A percentile compares a stretch with the other conserved stretches of the same genome.
These are phyloP conservation scores for Amblyraja radiata DNA, from an alignment of 2,797 vertebrate species.

Conservation along the genomic window DNA sequence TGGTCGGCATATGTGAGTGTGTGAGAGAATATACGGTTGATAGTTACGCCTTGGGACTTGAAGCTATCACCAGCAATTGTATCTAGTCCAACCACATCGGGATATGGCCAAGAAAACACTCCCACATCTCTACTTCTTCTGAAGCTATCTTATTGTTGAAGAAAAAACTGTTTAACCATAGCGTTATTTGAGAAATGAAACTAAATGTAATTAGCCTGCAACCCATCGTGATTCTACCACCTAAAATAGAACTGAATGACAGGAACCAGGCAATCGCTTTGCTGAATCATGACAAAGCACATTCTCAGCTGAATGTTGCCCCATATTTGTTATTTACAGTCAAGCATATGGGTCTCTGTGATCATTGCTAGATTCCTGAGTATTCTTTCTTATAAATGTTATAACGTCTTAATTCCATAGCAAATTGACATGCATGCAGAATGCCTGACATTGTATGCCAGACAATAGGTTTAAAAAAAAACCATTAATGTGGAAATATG, in stretches of 20 bases:
- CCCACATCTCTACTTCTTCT: neutral
- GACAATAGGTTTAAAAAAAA: neutral
- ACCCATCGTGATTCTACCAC: neutral
- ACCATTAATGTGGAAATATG: neutral
- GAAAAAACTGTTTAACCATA: too few species aligned
- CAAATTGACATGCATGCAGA: neutral
- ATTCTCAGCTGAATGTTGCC: neutral
- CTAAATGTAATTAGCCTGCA: neutral
- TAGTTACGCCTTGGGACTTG: too few species aligned
- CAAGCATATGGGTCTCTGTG: neutral
- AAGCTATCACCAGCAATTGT: too few species aligned
- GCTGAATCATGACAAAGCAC: neutral
- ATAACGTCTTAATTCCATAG: neutral
- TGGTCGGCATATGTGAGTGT: neutral
- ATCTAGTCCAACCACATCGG: too few species aligned
- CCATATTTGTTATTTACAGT: neutral
- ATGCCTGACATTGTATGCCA: neutral
- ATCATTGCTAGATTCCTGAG: neutral
- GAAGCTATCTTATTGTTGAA: too few species aligned
- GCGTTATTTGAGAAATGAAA: too few species aligned
- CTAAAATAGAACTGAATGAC: neutral
- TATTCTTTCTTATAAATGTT: neutral
- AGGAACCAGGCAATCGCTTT: neutral
- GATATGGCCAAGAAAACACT: neutral
- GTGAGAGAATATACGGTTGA: neutral